These are phyloP conservation scores for Pterostichus niger DNA, from an alignment of 2,888 invertebrate genomes.

Conservation along the genomic window DNA sequence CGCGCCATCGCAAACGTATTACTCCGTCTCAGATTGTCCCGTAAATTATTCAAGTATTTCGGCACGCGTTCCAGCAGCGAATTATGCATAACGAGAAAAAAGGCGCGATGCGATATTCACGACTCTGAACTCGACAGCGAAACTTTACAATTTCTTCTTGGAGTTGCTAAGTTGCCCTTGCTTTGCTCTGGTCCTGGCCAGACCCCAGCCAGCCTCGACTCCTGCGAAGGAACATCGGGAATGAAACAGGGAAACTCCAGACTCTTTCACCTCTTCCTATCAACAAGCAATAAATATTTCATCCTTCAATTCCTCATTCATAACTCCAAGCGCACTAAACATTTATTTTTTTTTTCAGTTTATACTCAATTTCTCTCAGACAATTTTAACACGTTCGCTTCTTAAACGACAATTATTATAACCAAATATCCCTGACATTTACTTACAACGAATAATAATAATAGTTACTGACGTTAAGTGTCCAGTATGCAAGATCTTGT, in stretches of 20 bases:
- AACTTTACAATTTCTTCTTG: conserved; percentile 52
- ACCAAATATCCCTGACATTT: too few species aligned
- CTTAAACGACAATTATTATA: too few species aligned
- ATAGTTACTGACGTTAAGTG: too few species aligned
- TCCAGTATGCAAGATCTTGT: too few species aligned
- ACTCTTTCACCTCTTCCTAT: conserved; percentile 42
- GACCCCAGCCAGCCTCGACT: background rate
- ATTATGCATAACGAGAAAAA: conserved; percentile 63
- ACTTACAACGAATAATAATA: too few species aligned
- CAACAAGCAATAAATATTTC: conserved; percentile 32
- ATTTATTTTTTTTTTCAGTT: too few species aligned
- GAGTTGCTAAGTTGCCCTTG: conserved; percentile 40
- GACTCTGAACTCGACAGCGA: conserved; percentile 25
- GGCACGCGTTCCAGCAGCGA: conserved; percentile 48
- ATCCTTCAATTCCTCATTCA: conserved; percentile 35
- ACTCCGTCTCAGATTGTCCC: conserved; percentile 55
- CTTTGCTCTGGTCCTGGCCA: background rate
- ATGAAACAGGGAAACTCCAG: conserved; percentile 41
- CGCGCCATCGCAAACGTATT: conserved; percentile 39
- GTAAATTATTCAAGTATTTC: conserved; percentile 63
- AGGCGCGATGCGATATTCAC: conserved; percentile 44
- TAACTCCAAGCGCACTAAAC: background rate
- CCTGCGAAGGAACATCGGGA: conserved; percentile 39
- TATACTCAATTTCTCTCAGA: too few species aligned
- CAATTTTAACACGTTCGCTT: too few species aligned